Evolutionary conservation across 2,797 vertebrate species (phyloP).

Genomic region (Typhlichthys eigenmanni): DNA sequence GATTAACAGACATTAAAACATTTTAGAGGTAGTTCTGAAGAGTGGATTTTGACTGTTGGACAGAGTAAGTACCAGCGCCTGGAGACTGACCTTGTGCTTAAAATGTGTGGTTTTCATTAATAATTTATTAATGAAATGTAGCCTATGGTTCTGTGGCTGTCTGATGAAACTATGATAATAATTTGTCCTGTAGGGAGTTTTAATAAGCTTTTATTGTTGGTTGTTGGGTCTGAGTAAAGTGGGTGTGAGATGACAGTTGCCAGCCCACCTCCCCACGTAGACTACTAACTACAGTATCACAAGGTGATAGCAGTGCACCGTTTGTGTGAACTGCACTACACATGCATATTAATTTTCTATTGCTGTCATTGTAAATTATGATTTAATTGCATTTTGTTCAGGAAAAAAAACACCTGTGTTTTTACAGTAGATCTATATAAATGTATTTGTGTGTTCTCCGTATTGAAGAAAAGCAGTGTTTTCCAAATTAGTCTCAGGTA

Average conservation of each 20-base stretch:
- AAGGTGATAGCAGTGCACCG: constrained; percentile 63
- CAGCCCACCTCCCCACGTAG: constrained; percentile 50
- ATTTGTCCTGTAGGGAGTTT: constrained; percentile 28
- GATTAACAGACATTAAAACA: constrained; percentile 29
- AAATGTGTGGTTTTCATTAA: constrained; percentile 62
- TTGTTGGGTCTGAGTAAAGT: constrained; percentile 54
- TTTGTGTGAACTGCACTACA: constrained; percentile 51
- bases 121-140: constrained; percentile 57
- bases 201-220: constrained; percentile 47
- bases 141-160: constrained; percentile 59
- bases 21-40: constrained; percentile 25
- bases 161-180: constrained; percentile 40
- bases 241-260: constrained; percentile 66
- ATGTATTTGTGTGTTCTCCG: constrained; percentile 21
- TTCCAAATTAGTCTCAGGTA: constrained; percentile 22
- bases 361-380: constrained; percentile 48
- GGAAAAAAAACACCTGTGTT: too few species aligned
- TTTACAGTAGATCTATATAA: too few species aligned
- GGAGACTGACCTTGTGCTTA: constrained; percentile 57
- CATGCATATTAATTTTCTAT: constrained; percentile 17
- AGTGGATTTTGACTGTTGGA: constrained; percentile 38
- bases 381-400: constrained; percentile 32
- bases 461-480: constrained; percentile 21
- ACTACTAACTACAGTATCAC: constrained; percentile 60
- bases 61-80: constrained; percentile 52